Conservation (phyloP, 2,797 vertebrate species). For the Pantherophis alleghaniensis region DNA sequence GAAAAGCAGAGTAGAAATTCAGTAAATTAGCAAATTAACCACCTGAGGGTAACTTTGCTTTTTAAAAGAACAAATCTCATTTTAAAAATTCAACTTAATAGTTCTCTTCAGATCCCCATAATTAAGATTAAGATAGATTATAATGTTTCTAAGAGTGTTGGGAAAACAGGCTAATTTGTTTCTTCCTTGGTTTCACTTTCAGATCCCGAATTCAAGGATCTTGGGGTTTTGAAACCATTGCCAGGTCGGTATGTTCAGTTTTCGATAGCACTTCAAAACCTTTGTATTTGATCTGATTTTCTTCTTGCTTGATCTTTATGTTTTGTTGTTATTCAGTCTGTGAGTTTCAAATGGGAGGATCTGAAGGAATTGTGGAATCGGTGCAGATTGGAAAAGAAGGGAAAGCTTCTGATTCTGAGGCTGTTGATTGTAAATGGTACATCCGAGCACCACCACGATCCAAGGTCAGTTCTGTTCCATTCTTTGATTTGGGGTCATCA, state of each 20-base stretch:
- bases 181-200: constrained; percentile 74
- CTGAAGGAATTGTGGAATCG: constrained; percentile 98
- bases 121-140: constrained; percentile 6
- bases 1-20: background rate
- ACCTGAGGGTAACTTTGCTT: constrained; percentile 7
- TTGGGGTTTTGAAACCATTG: constrained; percentile 93
- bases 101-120: background rate
- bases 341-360: constrained; percentile 97
- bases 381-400: constrained; percentile 94
- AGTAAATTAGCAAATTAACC: background rate
- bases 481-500: constrained; percentile 31
- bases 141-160: constrained; percentile 4
- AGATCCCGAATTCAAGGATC: constrained; percentile 99
- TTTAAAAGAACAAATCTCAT: constrained; percentile 18
- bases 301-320: constrained; percentile 76
- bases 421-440: constrained; percentile 99
- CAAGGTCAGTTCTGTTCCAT: constrained; percentile 84
- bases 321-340: constrained; percentile 79
- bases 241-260: constrained; percentile 86
- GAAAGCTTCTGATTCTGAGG: constrained; percentile 89
- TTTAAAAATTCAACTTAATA: constrained; percentile 2
- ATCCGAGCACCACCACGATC: constrained; percentile 94
- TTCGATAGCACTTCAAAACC: constrained; percentile 43
- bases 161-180: constrained; percentile 60
- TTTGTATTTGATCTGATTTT: constrained; percentile 45